Percentiles rank a stretch among this genome's conserved stretches.
These are phyloP conservation scores for Diaphora mendica DNA, from an alignment of 2,888 invertebrate species.

Conservation along the genomic window DNA sequence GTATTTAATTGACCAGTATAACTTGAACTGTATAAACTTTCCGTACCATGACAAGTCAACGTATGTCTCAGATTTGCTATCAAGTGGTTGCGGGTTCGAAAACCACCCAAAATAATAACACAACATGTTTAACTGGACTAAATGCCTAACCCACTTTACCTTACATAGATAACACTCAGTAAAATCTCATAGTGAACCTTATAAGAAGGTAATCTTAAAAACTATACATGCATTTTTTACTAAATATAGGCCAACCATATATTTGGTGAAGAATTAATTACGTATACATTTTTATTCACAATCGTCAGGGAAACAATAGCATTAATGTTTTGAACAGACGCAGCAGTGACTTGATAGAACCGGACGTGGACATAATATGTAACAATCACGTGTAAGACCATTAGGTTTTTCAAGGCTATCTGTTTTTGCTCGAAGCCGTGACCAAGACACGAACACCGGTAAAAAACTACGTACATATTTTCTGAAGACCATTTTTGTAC, in stretches of 20 bases:
- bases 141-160: no score
- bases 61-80: background rate
- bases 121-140: no score
- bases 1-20: no score
- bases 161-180: no score
- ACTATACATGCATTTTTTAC: no score
- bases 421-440: conserved; percentile 71
- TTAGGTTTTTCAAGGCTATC: conserved; percentile 73
- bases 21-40: background rate
- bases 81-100: no score
- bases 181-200: background rate
- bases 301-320: background rate
- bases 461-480: conserved; percentile 37
- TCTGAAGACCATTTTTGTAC: conserved; percentile 40
- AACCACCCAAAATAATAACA: no score
- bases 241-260: background rate
- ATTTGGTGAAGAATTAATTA: background rate
- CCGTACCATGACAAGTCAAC: background rate
- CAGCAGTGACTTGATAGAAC: conserved; percentile 46
- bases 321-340: conserved; percentile 20
- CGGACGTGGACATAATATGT: conserved; percentile 65
- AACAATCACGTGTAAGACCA: conserved; percentile 70
- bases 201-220: no score
- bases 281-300: no score
- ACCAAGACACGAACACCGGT: conserved; percentile 61